A percentile compares a stretch with the other conserved stretches of the same genome.
Evolutionary conservation across 1,140 invertebrate genomes (phyloP).

Genomic region (Drosophila orena): DNA sequence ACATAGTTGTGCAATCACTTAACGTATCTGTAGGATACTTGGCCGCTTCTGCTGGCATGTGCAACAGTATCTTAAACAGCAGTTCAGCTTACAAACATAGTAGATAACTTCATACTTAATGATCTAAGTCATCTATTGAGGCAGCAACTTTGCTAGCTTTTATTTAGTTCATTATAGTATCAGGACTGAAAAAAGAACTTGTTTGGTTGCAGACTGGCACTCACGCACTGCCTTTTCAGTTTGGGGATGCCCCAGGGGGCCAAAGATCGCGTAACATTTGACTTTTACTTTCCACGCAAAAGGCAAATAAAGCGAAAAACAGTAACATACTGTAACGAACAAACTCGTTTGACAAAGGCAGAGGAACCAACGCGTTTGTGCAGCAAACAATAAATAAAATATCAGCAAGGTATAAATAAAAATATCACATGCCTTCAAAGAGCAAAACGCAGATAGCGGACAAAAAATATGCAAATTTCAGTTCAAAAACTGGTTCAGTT

Average conservation of each 20-base stretch:
- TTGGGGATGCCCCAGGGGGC: conserved; percentile 25
- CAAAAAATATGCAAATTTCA: conserved; percentile 33
- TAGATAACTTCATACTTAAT: conserved; percentile 32
- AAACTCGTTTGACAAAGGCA: conserved; percentile 61
- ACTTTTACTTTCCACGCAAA: conserved; percentile 66
- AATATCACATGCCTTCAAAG: conserved; percentile 55
- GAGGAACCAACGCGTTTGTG: conserved; percentile 25
- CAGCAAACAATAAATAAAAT: conserved; percentile 61
- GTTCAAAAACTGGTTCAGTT: conserved; percentile 50
- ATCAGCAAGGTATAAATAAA: conserved; percentile 35
- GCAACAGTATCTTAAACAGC: not conserved
- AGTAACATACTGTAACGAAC: conserved; percentile 24
- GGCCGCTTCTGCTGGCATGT: not conserved
- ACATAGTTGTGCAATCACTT: conserved; percentile 17
- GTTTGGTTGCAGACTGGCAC: conserved; percentile 31
- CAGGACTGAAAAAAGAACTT: conserved; percentile 45
- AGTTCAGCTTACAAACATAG: too few relatives aligned
- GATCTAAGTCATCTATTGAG: conserved; percentile 27
- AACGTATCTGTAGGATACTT: conserved; percentile 13
- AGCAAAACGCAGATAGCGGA: conserved; percentile 20
- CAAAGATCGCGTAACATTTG: conserved; percentile 56
- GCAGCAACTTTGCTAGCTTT: conserved; percentile 16
- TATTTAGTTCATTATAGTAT: not conserved
- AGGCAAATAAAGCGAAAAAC: conserved; percentile 19
- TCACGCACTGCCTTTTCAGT: conserved; percentile 28